phyloP scores from a whole-genome alignment of 2,113 vertebrate genomes.

The Anoplopoma fimbria region DNA sequence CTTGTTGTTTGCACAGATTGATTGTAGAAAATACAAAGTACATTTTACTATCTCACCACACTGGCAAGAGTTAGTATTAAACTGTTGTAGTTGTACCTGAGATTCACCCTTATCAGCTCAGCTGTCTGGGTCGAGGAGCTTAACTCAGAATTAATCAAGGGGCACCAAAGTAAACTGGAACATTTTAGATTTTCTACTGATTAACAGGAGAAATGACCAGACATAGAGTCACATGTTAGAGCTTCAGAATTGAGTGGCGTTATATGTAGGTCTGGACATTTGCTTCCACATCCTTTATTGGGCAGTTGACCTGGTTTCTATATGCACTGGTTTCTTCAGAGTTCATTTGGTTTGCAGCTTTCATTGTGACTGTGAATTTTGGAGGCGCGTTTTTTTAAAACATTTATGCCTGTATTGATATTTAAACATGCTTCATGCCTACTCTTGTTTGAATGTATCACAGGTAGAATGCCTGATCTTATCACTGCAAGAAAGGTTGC shows the following conservation, averaged over 20 bases:
- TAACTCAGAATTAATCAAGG: slow-evolving; percentile 3
- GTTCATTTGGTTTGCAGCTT: not conserved
- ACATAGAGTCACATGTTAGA: not conserved
- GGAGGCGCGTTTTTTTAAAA: not conserved
- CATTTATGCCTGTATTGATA: not conserved
- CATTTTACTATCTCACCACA: not conserved
- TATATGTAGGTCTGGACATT: slow-evolving; percentile 1
- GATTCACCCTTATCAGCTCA: not conserved
- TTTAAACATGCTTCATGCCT: not conserved
- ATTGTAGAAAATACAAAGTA: not conserved
- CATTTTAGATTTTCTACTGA: not conserved
- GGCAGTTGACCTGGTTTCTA: not conserved
- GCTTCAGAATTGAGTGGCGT: not conserved
- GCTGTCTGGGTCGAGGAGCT: not conserved
- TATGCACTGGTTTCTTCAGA: not conserved
- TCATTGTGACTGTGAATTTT: not conserved
- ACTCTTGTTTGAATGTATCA: not conserved
- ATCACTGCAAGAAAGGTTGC: not conserved
- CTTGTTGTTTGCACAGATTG: not conserved
- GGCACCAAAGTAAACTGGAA: not conserved
- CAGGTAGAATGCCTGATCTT: not conserved
- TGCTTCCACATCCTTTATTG: not conserved
- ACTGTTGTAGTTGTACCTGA: not conserved
- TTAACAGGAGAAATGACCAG: not conserved
- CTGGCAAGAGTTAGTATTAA: not conserved